Evolutionary conservation across 2,888 invertebrate genomes (phyloP).

Genomic region (Lochmaea capreae): DNA sequence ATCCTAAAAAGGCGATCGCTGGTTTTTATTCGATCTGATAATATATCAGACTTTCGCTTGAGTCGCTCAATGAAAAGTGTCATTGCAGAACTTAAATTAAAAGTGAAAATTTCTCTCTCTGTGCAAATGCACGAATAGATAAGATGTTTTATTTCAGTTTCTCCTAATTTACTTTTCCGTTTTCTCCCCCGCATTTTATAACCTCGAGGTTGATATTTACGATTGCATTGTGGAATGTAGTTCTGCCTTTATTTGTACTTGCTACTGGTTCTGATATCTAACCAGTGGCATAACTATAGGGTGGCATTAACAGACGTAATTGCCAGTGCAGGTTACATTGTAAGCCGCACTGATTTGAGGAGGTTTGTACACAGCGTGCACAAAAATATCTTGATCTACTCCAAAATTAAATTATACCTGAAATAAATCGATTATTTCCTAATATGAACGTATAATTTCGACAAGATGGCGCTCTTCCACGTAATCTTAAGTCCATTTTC

Average conservation of each 20-base stretch:
- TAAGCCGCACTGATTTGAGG: no score
- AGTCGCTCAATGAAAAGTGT: conserved; percentile 8
- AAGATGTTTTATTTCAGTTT: conserved; percentile 7
- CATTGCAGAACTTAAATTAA: conserved; percentile 9
- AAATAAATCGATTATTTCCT: no score
- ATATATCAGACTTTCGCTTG: conserved; percentile 11
- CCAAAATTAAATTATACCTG: no score
- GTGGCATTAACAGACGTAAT: no score
- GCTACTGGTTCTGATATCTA: conserved; percentile 2
- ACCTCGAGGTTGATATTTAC: conserved; percentile 7
- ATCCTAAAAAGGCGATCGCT: conserved; percentile 5
- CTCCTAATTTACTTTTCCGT: conserved; percentile 14
- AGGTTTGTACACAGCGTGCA: no score
- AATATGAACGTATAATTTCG: no score
- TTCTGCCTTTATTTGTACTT: background rate
- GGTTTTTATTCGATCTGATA: conserved; percentile 15
- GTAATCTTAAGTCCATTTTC: no score
- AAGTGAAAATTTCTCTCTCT: conserved; percentile 19
- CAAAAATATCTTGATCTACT: no score
- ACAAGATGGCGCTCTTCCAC: no score
- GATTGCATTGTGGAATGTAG: conserved; percentile 1
- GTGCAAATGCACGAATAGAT: conserved; percentile 11
- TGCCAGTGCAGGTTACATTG: no score
- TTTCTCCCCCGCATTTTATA: conserved; percentile 10
- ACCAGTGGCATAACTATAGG: no score